phyloP scores from a whole-genome alignment of 2,113 vertebrate genomes.

The Etia nguti region DNA sequence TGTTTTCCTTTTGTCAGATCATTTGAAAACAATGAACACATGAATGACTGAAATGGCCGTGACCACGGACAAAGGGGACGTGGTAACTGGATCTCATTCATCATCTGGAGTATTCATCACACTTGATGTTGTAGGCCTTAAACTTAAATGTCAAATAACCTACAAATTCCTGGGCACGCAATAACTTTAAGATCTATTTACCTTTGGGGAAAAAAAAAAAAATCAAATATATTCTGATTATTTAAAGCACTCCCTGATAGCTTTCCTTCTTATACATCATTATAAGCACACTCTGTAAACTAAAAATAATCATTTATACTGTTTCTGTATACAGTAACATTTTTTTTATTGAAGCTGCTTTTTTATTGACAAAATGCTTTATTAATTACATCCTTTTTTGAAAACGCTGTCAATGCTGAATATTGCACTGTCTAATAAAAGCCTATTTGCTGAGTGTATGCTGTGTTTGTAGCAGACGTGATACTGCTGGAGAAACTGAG shows the following conservation, averaged over 20 bases:
- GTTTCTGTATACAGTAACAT: background rate
- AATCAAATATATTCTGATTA: background rate
- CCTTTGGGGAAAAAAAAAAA: background rate
- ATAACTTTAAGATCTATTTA: background rate
- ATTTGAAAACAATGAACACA: slow-evolving; percentile 66
- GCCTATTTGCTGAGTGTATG: background rate
- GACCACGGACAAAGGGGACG: background rate
- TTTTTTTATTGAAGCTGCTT: slow-evolving; percentile 4
- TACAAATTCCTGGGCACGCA: background rate
- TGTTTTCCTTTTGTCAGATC: slow-evolving; percentile 47
- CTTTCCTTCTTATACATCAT: background rate
- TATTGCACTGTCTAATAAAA: slow-evolving; percentile 19
- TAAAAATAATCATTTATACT: background rate
- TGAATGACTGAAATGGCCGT: slow-evolving; percentile 37
- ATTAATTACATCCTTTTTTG: background rate
- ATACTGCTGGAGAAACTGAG: background rate
- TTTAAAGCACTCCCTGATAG: background rate
- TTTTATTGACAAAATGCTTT: slow-evolving; percentile 5
- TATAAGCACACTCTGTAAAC: background rate
- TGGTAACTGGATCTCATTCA: background rate
- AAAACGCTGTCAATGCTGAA: background rate
- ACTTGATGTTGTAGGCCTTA: slow-evolving; percentile 44
- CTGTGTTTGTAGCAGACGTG: background rate
- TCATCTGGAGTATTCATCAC: background rate
- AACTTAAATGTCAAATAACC: background rate